Base-by-base conservation (phyloP, 2,113 vertebrate species). In the Ammodytes dubius region DNA sequence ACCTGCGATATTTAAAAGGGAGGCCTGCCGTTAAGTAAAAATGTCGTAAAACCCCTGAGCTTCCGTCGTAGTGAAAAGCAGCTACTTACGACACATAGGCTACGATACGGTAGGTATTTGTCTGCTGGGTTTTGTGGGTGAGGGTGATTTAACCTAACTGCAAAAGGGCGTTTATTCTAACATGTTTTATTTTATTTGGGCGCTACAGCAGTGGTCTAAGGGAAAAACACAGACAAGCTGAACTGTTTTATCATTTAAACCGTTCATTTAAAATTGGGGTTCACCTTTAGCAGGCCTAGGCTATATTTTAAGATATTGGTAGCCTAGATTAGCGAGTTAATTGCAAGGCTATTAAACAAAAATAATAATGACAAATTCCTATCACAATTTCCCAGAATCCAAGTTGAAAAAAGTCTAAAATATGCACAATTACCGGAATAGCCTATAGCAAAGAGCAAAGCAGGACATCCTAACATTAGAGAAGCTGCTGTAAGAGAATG, bases 21-120 rank as follows among this genome's bases (percentile, higher is more conserved):
- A 87, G 87, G 85, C 84, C 89, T 12, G 67, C 47, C 85, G 88
- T 72, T 85, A 88, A 89, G 70, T 39, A 37, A 53, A 27, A 52
- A 42, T 43, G 43, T 2, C 45, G 60, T 75, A n/a, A 63, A 2
- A 3, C n/a, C n/a, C 7, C 0, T 0, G 13, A 6, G 50, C 58
- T 65, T 70, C 35, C 2, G 73, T n/a, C n/a, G n/a, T n/a, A 42
- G 5, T n/a, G 4, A 53, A 6, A 35, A 45, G 7, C 3, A 9
- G 3, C 5, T 6, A 2, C 39, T 86, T 67, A 88, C 85, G 90
- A 81, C 86, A 84, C 56, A 49, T 6, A 2, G 11, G 50, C 2
- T 3, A 6, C 6, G 6, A 19, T 35, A 13, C 5, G 13, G 27
- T 27, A 27, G 27, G 27, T 27, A 27, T 27, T 1, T 27, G 27